A percentile compares a stretch with the other conserved stretches of the same genome.
Evolutionary conservation across 2,113 vertebrate species (phyloP).

Genomic region (Arothron firmamentum): DNA sequence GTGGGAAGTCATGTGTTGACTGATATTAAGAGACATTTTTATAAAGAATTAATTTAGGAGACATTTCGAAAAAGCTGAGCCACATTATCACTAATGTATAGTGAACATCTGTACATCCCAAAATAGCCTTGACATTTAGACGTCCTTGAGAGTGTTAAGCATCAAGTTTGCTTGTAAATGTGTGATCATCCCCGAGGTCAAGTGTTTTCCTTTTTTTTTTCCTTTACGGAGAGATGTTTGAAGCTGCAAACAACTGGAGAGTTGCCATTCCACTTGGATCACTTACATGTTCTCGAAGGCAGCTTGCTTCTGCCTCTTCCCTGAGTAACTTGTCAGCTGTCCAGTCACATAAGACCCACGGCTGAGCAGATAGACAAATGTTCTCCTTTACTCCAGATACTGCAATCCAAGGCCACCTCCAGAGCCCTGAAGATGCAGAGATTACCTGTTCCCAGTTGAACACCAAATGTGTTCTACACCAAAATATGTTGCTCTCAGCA

Average conservation of each 20-base stretch:
- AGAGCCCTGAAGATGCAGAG: constrained; percentile 40
- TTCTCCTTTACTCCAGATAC: constrained; percentile 47
- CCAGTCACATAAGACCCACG: constrained; percentile 31
- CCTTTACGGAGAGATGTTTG: constrained; percentile 17
- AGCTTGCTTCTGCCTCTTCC: constrained; percentile 20
- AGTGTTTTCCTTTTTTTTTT: background rate
- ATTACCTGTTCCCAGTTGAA: constrained; percentile 48
- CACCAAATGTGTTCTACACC: too few species aligned
- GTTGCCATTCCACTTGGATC: constrained; percentile 31
- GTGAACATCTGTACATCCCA: constrained; percentile 20
- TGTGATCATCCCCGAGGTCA: constrained; percentile 8
- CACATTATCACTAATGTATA: constrained; percentile 20
- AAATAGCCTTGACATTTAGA: constrained; percentile 35
- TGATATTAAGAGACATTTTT: constrained; percentile 23
- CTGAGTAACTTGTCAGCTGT: constrained; percentile 53
- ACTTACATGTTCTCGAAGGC: constrained; percentile 28
- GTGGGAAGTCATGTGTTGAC: constrained; percentile 2
- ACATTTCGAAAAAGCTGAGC: constrained; percentile 20
- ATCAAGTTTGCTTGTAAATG: constrained; percentile 10
- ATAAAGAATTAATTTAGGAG: constrained; percentile 16
- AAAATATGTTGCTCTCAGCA: too few species aligned
- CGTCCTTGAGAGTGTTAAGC: constrained; percentile 14
- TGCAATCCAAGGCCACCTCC: constrained; percentile 52
- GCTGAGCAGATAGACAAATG: constrained; percentile 52
- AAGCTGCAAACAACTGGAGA: constrained; percentile 20